Evolutionary conservation across 35 echinoderm and acorn worm species (phyloP), one percentile per base, ranked within the genome.

Genomic region (Apostichopus californicus): DNA sequence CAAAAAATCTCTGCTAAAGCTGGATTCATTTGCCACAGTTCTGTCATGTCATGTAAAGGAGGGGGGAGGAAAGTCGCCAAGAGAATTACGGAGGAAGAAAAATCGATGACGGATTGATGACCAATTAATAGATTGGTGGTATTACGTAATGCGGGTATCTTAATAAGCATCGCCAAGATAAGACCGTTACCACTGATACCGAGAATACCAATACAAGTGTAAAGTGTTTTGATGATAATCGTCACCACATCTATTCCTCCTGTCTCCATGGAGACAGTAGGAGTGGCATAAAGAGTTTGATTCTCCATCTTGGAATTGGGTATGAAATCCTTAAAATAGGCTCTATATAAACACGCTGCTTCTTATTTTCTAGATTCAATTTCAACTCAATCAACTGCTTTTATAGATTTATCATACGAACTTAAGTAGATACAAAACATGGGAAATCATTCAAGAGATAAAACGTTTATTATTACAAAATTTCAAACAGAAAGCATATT

Each of bases 111-210:
- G 11, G 89, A 91, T 59, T 91, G 89, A n/a, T 91, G 71, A 6
- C 89, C 89, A n/a, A 91, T 91, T 25, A 91, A 34, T 5, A 91
- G 55, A 59, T 91, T 91, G 4, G 89, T 91, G 15, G 89, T 91
- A 56, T 79, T 91, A 72, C 89, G 75, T 54, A 91, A 79, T 9
- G 72, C 54, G 25, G 89, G 89, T 63, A 91, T 60, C 54, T 91
- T 91, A 9, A 91, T 91, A 9, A 91, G 22, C 71, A 79, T 91
- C 53, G 56, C 71, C 52, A 91, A 20, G 18, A 91, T 79, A 4
- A 91, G 89, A n/a, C 89, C 89, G 20, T 91, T 91, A 1, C 89
- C 89, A 5, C 53, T 6, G 8, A 91, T 79, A 54, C 89, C 89
- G 52, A 59, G 52, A 5, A 91, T 60, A 1, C 72, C 89, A 59